phyloP scores from a whole-genome alignment of 2,797 vertebrate species.

The Enteromius trimaculatus region DNA sequence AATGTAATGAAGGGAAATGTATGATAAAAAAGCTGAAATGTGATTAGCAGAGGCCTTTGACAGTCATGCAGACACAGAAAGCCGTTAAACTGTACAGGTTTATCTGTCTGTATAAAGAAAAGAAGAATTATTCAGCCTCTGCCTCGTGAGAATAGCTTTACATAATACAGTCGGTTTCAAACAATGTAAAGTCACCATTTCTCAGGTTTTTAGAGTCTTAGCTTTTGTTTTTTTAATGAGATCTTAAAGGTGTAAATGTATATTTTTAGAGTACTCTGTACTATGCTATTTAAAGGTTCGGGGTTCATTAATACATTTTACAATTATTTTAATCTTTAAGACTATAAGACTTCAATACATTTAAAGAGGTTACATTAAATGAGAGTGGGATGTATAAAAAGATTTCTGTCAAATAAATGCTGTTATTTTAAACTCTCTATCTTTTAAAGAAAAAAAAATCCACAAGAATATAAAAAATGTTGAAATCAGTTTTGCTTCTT shows the following conservation, averaged over 20 bases:
- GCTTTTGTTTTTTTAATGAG: background rate
- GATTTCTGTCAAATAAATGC: background rate
- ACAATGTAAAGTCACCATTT: background rate
- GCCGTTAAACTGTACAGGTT: background rate
- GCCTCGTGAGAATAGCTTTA: background rate
- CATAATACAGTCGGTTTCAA: background rate
- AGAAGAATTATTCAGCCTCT: background rate
- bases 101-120: slow-evolving; percentile 18
- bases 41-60: slow-evolving; percentile 7
- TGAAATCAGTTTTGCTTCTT: background rate
- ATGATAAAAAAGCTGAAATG: slow-evolving; percentile 36
- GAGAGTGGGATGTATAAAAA: background rate
- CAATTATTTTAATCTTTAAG: background rate
- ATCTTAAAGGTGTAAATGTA: background rate
- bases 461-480: too few species aligned
- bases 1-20: slow-evolving; percentile 16
- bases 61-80: slow-evolving; percentile 9
- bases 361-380: background rate
- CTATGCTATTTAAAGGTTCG: background rate
- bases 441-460: background rate
- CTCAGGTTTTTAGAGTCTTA: background rate
- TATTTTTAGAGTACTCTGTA: background rate
- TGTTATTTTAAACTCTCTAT: background rate
- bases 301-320: background rate
- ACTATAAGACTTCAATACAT: background rate